Evolutionary conservation across 2,888 invertebrate genomes (phyloP).

Genomic region (Latrodectus hesperus): DNA sequence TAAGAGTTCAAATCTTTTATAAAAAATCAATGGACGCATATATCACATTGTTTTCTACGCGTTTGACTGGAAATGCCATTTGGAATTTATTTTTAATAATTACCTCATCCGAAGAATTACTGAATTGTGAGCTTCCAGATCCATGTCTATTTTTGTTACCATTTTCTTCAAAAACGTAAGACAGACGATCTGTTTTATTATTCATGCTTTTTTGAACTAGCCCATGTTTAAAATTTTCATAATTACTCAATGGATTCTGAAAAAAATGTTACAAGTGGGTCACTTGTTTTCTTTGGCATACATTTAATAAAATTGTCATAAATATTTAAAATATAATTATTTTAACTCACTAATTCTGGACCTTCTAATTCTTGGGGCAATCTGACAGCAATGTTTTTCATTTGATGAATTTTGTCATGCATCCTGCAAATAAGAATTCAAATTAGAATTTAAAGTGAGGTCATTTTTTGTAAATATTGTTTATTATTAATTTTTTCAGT

Average conservation of each 20-base stretch:
- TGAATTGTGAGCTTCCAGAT: slow-evolving; percentile 69
- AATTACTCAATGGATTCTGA: slow-evolving; percentile 66
- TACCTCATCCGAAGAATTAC: slow-evolving; percentile 68
- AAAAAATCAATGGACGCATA: slow-evolving; percentile 25
- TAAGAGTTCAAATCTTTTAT: background rate
- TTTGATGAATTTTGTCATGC: slow-evolving; percentile 62
- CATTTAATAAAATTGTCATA: background rate
- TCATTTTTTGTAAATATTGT: background rate
- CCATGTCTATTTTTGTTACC: slow-evolving; percentile 67
- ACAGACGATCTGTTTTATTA: slow-evolving; percentile 44
- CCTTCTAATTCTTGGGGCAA: slow-evolving; percentile 66
- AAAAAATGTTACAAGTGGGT: background rate
- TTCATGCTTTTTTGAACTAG: slow-evolving; percentile 24
- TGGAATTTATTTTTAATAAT: slow-evolving; percentile 7
- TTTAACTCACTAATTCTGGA: slow-evolving; percentile 56
- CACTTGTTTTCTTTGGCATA: background rate
- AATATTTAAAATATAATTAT: background rate
- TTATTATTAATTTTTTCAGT: background rate
- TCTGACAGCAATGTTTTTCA: slow-evolving; percentile 57
- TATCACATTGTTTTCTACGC: slow-evolving; percentile 21
- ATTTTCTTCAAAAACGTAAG: slow-evolving; percentile 51
- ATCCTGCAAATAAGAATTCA: slow-evolving; percentile 42
- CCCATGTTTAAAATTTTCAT: slow-evolving; percentile 65
- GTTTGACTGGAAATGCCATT: slow-evolving; percentile 15
- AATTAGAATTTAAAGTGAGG: background rate